These are phyloP conservation scores for Creontiades dilutus DNA, from an alignment of 2,888 invertebrate species.

Conservation along the genomic window DNA sequence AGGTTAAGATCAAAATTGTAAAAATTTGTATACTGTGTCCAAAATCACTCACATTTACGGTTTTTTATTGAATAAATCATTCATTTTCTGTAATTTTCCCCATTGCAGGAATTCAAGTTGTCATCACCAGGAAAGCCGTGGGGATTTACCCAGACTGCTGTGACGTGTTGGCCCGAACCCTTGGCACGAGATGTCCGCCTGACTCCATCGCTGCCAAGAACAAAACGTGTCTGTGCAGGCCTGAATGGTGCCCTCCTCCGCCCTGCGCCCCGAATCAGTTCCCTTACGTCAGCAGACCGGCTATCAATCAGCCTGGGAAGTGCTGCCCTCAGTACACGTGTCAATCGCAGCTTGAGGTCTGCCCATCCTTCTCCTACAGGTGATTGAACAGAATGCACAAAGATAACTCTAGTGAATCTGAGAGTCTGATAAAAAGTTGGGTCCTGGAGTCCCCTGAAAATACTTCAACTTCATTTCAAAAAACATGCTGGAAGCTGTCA, in stretches of 20 bases:
- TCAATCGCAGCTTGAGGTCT: not conserved
- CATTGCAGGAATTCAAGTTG: not conserved
- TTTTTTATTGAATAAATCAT: too few species aligned
- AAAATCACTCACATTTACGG: too few species aligned
- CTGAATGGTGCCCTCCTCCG: not conserved
- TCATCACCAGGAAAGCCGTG: not conserved
- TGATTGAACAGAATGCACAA: too few species aligned
- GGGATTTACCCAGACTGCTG: conserved; percentile 18
- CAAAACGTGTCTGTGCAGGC: not conserved
- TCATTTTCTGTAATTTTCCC: not conserved
- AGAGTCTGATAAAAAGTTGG: too few species aligned
- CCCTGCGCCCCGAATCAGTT: not conserved
- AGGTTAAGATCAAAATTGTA: too few species aligned
- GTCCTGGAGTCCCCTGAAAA: too few species aligned
- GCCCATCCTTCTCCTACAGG: not conserved
- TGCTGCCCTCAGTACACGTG: conserved; percentile 19
- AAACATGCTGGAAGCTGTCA: too few species aligned
- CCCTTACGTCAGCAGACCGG: not conserved
- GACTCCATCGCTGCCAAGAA: not conserved
- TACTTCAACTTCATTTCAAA: too few species aligned
- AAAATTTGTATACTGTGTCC: too few species aligned
- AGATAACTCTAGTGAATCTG: too few species aligned
- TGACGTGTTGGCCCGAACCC: not conserved
- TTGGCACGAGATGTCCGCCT: not conserved
- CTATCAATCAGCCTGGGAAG: not conserved